Base-by-base conservation (phyloP, 2,888 invertebrate genomes). In the Mystacides longicornis region DNA sequence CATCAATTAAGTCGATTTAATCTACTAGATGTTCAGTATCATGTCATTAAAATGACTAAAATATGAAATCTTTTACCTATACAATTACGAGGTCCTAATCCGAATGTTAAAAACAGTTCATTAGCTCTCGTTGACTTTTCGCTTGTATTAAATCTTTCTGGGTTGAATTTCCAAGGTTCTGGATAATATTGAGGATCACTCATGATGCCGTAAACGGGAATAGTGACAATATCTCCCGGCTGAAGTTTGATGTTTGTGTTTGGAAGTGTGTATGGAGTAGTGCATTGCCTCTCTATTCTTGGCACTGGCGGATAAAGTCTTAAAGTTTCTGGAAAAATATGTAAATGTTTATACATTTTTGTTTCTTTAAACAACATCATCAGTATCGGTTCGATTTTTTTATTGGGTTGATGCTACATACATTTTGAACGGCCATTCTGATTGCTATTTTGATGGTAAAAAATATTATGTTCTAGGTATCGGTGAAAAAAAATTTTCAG, bases 261-360 rank as follows among this genome's bases (percentile, higher is more conserved):
- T 0, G 79, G 78, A 1, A 83, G 60, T 2, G 65, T 69, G 64
- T 81, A 83, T 1, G 76, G 71, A 62, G 79, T 79, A 1, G 77
- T 77, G 59, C 81, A 81, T 0, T 70, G 64, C 52, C 82, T 69
- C 56, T 80, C 81, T 1, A 81, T 67, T 23, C 76, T 67, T 2
- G 77, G 70, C 2, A 78, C 71, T 1, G 81, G 79, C 0, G 82
- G 81, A 65, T 80, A 81, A 62, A 78, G 67, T 20, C 83, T 72
- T 43, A 83, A 67, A 0, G 80, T 78, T 72, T 84, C 83, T 77
- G 70, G 18, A 70, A 37, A 3, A 37, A 7, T 27, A 27, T 27
- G n/a, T n/a, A n/a, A n/a, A n/a, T n/a, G n/a, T n/a, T n/a, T n/a
- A n/a, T n/a, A n/a, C n/a, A n/a, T n/a, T n/a, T n/a, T n/a, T n/a